Conservation (phyloP, 2,797 vertebrate species). For the Carcharodon carcharias region DNA sequence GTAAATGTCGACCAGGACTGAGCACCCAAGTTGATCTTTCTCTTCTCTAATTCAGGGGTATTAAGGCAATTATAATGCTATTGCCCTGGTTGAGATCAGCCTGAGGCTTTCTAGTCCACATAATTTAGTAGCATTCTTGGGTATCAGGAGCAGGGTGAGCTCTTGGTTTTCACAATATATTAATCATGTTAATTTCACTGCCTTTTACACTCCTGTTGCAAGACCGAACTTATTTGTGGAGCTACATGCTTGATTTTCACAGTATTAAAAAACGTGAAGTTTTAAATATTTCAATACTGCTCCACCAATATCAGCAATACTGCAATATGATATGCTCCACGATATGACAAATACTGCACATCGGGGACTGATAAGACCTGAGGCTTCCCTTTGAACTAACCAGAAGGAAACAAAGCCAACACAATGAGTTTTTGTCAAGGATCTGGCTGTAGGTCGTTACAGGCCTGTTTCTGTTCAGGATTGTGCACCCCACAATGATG, state of each 20-base stretch:
- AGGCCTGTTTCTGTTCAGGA: neutral
- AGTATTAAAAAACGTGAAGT: neutral
- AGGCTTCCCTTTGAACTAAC: neutral
- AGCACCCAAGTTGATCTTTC: neutral
- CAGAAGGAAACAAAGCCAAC: conserved; percentile 14
- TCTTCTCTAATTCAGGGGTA: neutral
- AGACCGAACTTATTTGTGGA: neutral
- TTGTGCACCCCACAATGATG: neutral
- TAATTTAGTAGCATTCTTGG: neutral
- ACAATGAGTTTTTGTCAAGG: neutral
- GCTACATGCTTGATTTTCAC: neutral
- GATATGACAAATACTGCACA: conserved; percentile 10
- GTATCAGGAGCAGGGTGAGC: neutral
- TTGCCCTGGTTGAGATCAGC: neutral
- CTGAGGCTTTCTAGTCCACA: neutral
- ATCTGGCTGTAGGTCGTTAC: conserved; percentile 3
- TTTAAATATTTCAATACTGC: neutral
- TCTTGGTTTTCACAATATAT: neutral
- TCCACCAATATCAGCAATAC: neutral
- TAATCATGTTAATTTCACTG: neutral
- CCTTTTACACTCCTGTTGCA: too few relatives aligned
- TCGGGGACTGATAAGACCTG: too few relatives aligned
- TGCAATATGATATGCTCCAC: neutral
- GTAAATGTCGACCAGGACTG: neutral
- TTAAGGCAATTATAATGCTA: neutral